Percentiles rank a stretch among this genome's conserved stretches.
These are phyloP conservation scores for Ceratoteleas bidentatus DNA, from an alignment of 1,140 invertebrate species.

Conservation along the genomic window DNA sequence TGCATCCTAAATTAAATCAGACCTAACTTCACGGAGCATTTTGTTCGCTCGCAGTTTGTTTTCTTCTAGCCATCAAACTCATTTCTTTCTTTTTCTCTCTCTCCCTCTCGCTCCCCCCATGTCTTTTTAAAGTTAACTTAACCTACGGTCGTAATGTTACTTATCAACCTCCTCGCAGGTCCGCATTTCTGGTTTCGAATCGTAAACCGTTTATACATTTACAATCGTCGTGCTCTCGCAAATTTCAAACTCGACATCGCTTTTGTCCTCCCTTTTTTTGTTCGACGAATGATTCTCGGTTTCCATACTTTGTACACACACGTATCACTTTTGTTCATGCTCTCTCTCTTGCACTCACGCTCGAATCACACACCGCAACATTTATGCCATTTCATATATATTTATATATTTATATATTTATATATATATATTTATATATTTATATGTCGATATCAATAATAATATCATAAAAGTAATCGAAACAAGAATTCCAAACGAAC, in stretches of 20 bases:
- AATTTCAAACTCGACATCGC: constrained; percentile 9
- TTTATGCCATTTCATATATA: constrained; percentile 68
- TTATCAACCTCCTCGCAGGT: constrained; percentile 44
- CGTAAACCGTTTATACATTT: constrained; percentile 62
- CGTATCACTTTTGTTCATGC: constrained; percentile 1
- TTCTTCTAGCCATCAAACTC: too few relatives aligned
- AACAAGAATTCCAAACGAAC: constrained; percentile 36
- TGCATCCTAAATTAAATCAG: constrained; percentile 64
- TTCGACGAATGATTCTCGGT: constrained; percentile 47
- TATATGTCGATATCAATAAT: constrained; percentile 69
- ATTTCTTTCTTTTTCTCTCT: too few relatives aligned
- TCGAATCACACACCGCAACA: constrained; percentile 33
- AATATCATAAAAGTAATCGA: constrained; percentile 55
- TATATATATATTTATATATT: constrained; percentile 71
- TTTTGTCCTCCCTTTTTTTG: constrained; percentile 23
- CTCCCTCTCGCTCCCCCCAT: constrained; percentile 33
- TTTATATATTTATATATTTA: constrained; percentile 69
- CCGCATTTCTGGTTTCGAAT: constrained; percentile 41
- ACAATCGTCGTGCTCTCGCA: constrained; percentile 42
- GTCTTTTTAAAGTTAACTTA: constrained; percentile 41
- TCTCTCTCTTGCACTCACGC: constrained; percentile 30
- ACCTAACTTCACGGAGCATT: constrained; percentile 58
- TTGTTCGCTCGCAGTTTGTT: constrained; percentile 20
- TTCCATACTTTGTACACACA: constrained; percentile 47
- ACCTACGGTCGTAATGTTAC: constrained; percentile 44